Base-by-base conservation (phyloP, 1,140 invertebrate species). In the Drosophila busckii region DNA sequence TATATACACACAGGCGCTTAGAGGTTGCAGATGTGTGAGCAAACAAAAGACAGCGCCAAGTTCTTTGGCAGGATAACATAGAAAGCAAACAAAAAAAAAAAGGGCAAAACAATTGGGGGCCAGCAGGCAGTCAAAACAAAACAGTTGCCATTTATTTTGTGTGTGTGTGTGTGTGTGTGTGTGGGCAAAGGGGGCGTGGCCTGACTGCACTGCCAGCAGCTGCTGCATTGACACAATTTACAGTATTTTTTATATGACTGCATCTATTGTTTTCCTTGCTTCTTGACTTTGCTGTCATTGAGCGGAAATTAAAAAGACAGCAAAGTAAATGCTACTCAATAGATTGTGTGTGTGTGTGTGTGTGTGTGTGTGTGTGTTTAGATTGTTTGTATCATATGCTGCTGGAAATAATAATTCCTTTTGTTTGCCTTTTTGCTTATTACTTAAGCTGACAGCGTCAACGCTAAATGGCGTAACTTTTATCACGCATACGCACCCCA, bases 381-480 rank as follows among this genome's bases (percentile, higher is more conserved):
- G n/a, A n/a, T n/a, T n/a, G n/a, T n/a, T n/a, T n/a, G n/a, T n/a
- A n/a, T n/a, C n/a, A n/a, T n/a, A n/a, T n/a, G n/a, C n/a, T n/a
- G n/a, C n/a, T n/a, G n/a, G n/a, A n/a, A n/a, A n/a, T n/a, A n/a
- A n/a, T n/a, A n/a, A n/a, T n/a, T n/a, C 13, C 4, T 9, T 35
- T 41, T 40, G 22, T 32, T 40, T 16, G 38, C 28, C 37, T 55
- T 20, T 17, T 34, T 46, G 46, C 26, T 54, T 61, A 34, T 37
- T 55, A 41, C 35, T 48, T 54, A 22, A 25, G 13, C 32, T 34
- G 40, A 22, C 26, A 28, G 40, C 46, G 68, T 48, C 34, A 40
- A 25, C 9, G 6, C 23, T 31, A 37, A 68, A 55, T 45, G 63
- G 45, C 69, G 52, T 62, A 56, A 53, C 58, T 37, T 55, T 46